Evolutionary conservation across 2,113 vertebrate species (phyloP).

Genomic region (Prionailurus viverrinus): DNA sequence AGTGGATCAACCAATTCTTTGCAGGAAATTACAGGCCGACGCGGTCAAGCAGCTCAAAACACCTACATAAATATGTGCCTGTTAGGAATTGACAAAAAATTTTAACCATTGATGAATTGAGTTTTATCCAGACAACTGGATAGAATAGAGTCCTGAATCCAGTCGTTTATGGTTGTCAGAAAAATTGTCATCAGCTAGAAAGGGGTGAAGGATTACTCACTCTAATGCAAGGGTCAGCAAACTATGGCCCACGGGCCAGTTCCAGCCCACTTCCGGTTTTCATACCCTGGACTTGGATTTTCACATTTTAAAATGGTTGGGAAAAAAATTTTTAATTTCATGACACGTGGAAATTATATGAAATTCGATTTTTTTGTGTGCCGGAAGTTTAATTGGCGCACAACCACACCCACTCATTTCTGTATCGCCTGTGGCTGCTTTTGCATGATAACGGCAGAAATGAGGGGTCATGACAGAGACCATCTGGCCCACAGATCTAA

Average conservation of each 20-base stretch:
- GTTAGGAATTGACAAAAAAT: background rate
- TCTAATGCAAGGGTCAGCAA: background rate
- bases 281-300: background rate
- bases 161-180: background rate
- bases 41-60: background rate
- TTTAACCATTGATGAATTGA: background rate
- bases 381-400: background rate
- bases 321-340: background rate
- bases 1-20: background rate
- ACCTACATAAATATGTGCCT: background rate
- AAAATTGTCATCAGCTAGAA: background rate
- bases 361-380: background rate
- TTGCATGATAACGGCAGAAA: background rate
- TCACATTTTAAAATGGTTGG: background rate
- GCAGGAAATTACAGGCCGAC: conserved; percentile 20
- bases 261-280: background rate
- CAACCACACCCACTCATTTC: background rate
- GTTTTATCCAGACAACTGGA: background rate
- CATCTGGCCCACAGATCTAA: background rate
- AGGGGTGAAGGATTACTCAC: background rate
- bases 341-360: background rate
- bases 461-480: background rate
- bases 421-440: background rate
- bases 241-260: rapidly evolving
- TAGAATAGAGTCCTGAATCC: background rate